Evolutionary conservation across 2,888 invertebrate species (phyloP).

Genomic region (Amphiduros pacificus): DNA sequence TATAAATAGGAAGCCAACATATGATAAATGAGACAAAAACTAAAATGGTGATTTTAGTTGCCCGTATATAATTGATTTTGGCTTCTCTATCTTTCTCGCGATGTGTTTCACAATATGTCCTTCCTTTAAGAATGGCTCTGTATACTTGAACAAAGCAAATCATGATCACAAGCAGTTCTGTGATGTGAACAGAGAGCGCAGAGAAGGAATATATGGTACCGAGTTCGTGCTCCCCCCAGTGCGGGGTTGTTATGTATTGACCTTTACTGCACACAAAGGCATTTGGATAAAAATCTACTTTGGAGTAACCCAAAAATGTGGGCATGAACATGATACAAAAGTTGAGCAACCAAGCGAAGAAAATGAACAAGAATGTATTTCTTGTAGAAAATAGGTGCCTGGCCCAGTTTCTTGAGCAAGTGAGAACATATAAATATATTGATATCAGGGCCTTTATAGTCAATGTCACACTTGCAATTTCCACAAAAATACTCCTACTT

Average conservation of each 20-base stretch:
- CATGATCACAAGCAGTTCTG: slow-evolving; percentile 18
- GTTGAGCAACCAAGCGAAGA: slow-evolving; percentile 22
- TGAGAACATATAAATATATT: slow-evolving; percentile 18
- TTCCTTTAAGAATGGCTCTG: slow-evolving; percentile 24
- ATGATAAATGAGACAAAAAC: slow-evolving; percentile 21
- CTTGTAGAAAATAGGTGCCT: slow-evolving; percentile 11
- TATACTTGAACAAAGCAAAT: slow-evolving; percentile 23
- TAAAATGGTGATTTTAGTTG: slow-evolving; percentile 13
- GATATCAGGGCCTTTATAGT: slow-evolving; percentile 25
- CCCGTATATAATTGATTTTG: slow-evolving; percentile 14
- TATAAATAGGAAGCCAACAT: slow-evolving; percentile 29
- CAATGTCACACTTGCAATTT: slow-evolving; percentile 23
- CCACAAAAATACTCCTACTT: slow-evolving; percentile 18
- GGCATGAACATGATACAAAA: slow-evolving; percentile 22
- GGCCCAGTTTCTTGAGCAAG: slow-evolving; percentile 13
- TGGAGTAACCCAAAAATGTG: slow-evolving; percentile 12
- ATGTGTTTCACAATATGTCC: slow-evolving; percentile 5
- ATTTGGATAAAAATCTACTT: slow-evolving; percentile 27
- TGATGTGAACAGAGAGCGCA: slow-evolving; percentile 19
- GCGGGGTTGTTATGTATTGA: too few relatives aligned
- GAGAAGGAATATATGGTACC: slow-evolving; percentile 9
- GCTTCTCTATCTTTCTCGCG: slow-evolving; percentile 8
- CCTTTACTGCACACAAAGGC: slow-evolving; percentile 1
- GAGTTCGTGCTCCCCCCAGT: background rate
- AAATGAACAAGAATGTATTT: slow-evolving; percentile 7